Evolutionary conservation across 2,888 invertebrate species (phyloP), one percentile per base, ranked within the genome.

Genomic region (Phrixothrix hirtus): DNA sequence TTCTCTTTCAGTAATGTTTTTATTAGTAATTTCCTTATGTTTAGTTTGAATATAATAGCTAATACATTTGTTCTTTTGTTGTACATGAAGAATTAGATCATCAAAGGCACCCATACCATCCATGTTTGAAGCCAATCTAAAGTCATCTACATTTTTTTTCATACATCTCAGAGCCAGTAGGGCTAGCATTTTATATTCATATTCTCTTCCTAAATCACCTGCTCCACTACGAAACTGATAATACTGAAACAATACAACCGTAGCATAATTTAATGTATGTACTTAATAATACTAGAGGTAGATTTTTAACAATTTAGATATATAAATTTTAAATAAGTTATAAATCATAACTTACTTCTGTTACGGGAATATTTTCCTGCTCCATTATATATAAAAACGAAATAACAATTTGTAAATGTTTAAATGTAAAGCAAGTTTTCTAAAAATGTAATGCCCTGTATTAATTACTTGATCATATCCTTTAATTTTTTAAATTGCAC

Each of bases 191-290:
- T 45, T 45, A 9, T 16, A 27, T 36, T 45, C 45, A 12, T 29
- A 45, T 2, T 35, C 16, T 3, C 13, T 13, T 1, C 45, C 45
- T 1, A 6, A 12, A 14, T 45, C 29, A 4, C 26, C 36, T 12
- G 36, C 27, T 10, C 45, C 45, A 4, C 26, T 1, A 10, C 45
- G 35, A n/a, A 27, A 11, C 27, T 36, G 26, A 13, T 45, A 45
- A 14, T 27, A 15, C 45, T 45, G 15, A n/a, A n/a, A 21, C 21
- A 21, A 21, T 3, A 21, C 21, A 21, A 21, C n/a, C n/a, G n/a
- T n/a, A n/a, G n/a, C n/a, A n/a, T n/a, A n/a, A n/a, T n/a, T n/a
- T n/a, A n/a, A n/a, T n/a, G n/a, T n/a, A n/a, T n/a, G n/a, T n/a
- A n/a, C n/a, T n/a, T n/a, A n/a, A n/a, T n/a, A n/a, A n/a, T n/a